Conservation (phyloP, 2,888 invertebrate genomes). For the Tryphoninae sp. region DNA sequence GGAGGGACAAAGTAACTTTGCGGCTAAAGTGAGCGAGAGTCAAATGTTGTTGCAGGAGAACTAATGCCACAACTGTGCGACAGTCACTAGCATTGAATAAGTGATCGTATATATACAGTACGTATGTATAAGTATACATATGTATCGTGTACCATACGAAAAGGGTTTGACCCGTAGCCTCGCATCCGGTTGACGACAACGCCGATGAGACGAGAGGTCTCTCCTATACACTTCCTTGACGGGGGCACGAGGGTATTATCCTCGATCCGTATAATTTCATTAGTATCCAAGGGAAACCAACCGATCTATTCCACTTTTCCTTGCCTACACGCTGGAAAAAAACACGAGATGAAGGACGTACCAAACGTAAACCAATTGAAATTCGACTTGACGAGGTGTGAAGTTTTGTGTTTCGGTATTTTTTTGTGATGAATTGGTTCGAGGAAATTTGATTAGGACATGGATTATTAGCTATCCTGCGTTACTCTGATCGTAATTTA, state of each 20-base stretch:
- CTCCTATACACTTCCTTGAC: conserved; percentile 35
- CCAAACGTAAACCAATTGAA: conserved; percentile 42
- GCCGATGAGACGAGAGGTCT: conserved; percentile 39
- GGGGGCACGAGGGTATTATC: conserved; percentile 58
- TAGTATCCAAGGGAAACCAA: conserved; percentile 52
- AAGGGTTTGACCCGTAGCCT: conserved; percentile 63
- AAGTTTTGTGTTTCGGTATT: conserved; percentile 31
- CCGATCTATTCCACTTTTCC: conserved; percentile 38
- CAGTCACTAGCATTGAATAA: conserved; percentile 47
- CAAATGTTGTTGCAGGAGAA: conserved; percentile 11
- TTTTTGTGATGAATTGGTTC: conserved; percentile 7
- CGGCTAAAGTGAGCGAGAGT: conserved; percentile 45
- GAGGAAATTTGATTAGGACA: neutral
- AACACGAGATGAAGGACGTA: conserved; percentile 12
- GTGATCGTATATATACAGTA: conserved; percentile 25
- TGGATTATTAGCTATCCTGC: neutral
- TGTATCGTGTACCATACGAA: conserved; percentile 30
- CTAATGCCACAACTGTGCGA: conserved; percentile 23
- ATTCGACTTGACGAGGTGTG: conserved; percentile 45
- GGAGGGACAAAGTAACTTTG: conserved; percentile 58
- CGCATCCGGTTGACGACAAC: conserved; percentile 62
- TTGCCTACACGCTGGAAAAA: conserved; percentile 14
- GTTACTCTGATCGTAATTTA: too few relatives aligned
- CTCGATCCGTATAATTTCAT: conserved; percentile 62
- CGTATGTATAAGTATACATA: conserved; percentile 19